Conservation (phyloP, 2,797 vertebrate species). For the Petrocephalus sullivani region DNA sequence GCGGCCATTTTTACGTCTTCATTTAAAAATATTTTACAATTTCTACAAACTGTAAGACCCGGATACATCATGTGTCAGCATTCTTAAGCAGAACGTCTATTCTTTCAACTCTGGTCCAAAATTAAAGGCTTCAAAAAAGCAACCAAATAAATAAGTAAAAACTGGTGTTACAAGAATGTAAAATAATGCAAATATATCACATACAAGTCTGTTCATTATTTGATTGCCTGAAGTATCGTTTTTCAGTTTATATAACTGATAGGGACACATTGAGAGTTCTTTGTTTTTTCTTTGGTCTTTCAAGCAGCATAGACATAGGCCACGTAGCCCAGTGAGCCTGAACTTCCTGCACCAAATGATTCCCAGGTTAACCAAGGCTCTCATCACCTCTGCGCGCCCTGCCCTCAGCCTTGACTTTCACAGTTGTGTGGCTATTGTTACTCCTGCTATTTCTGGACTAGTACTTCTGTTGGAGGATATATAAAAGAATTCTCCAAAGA, state of each 20-base stretch:
- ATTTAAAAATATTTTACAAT: background rate
- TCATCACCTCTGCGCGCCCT: background rate
- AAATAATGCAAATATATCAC: background rate
- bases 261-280: background rate
- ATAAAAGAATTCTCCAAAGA: background rate
- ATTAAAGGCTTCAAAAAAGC: background rate
- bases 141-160: no score
- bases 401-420: background rate
- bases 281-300: background rate
- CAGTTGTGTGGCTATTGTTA: background rate
- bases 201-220: background rate
- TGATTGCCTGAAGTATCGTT: background rate
- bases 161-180: background rate
- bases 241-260: background rate
- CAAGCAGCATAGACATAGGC: background rate
- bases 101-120: background rate
- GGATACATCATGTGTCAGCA: background rate
- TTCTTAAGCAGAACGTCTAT: background rate
- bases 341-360: background rate
- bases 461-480: background rate
- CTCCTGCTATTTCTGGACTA: slow-evolving; percentile 5
- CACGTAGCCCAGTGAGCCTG: background rate
- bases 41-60: background rate
- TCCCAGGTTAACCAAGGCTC: background rate
- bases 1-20: background rate